Base-by-base conservation (phyloP, 2,888 invertebrate genomes). In the Trileptium ribeirensis region DNA sequence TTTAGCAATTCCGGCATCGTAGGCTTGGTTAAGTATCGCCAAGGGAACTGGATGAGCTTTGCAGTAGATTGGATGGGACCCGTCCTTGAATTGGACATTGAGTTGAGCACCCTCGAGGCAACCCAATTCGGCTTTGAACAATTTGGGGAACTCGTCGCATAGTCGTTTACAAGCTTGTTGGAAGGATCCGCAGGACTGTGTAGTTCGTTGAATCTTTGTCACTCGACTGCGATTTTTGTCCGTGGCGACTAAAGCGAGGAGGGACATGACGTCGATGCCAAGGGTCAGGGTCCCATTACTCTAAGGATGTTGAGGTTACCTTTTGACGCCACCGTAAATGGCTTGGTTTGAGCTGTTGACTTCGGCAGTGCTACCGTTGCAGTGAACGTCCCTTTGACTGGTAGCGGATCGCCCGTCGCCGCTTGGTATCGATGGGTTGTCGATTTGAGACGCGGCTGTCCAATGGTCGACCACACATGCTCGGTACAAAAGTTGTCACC, bases 41-140 rank as follows among this genome's bases (percentile, higher is more conserved):
- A 51, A 51, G 8, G 51, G 51, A 51, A 51, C 51, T 51, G 51
- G 8, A 15, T 24, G 51, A 8, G 51, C 8, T 51, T 51, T 51
- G 51, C 51, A 51, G 51, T 15, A 51, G 8, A 51, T 51, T 51
- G 51, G 51, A 51, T 24, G 51, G 8, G 51, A 24, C 29, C 33
- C 77, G 77, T 36, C n/a, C 36, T n/a, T 36, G 31, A 77, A 77
- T 36, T 38, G 77, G 3, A 77, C 8, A 34, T 77, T 34, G 77
- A 36, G 74, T n/a, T 29, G 74, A 3, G n/a, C 3, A 3, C 74
- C 31, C n/a, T n/a, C 8, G 3, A 70, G 34, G 34, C 74, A 33
- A 70, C 31, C 74, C 8, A 70, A 15, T n/a, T 29, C 74, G 74
- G 31, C 3, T 15, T 70, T 33, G 74, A 31, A 70, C 31, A 29